phyloP scores from a whole-genome alignment of 2,888 invertebrate genomes.

The Drosophila incognita region DNA sequence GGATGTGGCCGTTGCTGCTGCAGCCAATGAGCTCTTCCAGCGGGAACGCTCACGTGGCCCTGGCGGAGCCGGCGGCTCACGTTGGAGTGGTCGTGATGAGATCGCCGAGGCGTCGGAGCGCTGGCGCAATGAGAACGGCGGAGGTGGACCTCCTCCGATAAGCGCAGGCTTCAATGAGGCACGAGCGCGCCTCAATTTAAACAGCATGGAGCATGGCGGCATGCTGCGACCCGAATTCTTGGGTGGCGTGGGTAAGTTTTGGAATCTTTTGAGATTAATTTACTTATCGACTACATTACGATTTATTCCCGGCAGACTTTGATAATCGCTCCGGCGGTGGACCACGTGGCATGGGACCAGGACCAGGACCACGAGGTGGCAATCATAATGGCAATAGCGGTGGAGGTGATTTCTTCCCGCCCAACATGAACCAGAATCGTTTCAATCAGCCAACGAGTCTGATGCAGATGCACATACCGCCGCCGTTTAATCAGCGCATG shows the following conservation, averaged over 20 bases:
- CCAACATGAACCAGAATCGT: slow-evolving; percentile 83
- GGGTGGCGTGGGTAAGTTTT: slow-evolving; percentile 66
- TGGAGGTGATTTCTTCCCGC: slow-evolving; percentile 78
- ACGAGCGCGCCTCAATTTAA: slow-evolving; percentile 71
- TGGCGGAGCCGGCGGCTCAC: slow-evolving; percentile 56
- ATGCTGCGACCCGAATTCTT: slow-evolving; percentile 81
- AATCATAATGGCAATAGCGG: slow-evolving; percentile 67
- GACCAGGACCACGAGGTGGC: slow-evolving; percentile 53
- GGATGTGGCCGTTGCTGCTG: slow-evolving; percentile 47
- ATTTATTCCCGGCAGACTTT: slow-evolving; percentile 67
- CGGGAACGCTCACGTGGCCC: slow-evolving; percentile 76
- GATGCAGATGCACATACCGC: slow-evolving; percentile 84
- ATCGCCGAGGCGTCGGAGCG: slow-evolving; percentile 66
- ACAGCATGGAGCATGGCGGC: slow-evolving; percentile 74
- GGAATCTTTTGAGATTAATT: neutral
- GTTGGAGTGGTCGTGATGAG: slow-evolving; percentile 85
- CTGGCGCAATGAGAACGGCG: slow-evolving; percentile 72
- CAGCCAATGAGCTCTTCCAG: slow-evolving; percentile 69
- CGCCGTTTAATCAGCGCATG: slow-evolving; percentile 82
- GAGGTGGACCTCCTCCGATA: slow-evolving; percentile 47
- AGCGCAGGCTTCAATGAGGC: slow-evolving; percentile 66
- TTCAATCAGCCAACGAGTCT: slow-evolving; percentile 84
- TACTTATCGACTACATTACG: neutral
- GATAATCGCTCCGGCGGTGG: slow-evolving; percentile 74
- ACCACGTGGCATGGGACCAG: slow-evolving; percentile 52